phyloP scores from a whole-genome alignment of 1,140 invertebrate species.

The Pentalonia nigronervosa region DNA sequence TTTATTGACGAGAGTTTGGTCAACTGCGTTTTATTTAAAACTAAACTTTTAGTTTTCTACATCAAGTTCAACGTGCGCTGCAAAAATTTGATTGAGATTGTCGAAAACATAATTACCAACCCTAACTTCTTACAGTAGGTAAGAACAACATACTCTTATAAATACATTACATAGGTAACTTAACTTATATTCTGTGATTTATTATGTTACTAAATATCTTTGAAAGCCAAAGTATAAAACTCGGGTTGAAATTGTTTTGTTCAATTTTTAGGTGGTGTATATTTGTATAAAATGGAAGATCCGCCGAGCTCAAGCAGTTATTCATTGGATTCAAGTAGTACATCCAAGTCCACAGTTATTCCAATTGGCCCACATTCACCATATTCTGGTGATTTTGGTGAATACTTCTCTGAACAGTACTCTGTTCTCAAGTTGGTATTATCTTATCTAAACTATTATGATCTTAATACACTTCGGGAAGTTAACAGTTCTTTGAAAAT shows the following conservation, averaged over 20 bases:
- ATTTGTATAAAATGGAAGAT: background rate
- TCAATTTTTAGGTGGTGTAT: background rate
- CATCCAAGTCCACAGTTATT: background rate
- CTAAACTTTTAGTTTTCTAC: background rate
- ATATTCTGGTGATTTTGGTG: constrained; percentile 40
- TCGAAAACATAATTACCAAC: background rate
- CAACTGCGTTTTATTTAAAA: background rate
- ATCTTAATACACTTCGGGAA: background rate
- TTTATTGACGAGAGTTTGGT: background rate
- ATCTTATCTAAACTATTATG: constrained; percentile 32
- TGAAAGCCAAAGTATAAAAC: background rate
- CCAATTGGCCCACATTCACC: background rate
- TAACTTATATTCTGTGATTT: background rate
- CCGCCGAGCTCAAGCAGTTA: background rate
- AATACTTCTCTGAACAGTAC: constrained; percentile 17
- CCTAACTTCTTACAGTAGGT: background rate
- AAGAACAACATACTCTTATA: background rate
- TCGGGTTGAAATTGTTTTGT: background rate
- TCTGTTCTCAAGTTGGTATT: constrained; percentile 4
- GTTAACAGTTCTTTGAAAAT: background rate
- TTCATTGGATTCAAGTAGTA: background rate
- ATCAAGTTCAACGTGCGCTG: background rate
- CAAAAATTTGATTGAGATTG: background rate
- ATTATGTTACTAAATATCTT: background rate
- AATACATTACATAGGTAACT: background rate